These are phyloP conservation scores for Zonotrichia leucophrys DNA, from an alignment of 2,113 vertebrate genomes.

Conservation along the genomic window DNA sequence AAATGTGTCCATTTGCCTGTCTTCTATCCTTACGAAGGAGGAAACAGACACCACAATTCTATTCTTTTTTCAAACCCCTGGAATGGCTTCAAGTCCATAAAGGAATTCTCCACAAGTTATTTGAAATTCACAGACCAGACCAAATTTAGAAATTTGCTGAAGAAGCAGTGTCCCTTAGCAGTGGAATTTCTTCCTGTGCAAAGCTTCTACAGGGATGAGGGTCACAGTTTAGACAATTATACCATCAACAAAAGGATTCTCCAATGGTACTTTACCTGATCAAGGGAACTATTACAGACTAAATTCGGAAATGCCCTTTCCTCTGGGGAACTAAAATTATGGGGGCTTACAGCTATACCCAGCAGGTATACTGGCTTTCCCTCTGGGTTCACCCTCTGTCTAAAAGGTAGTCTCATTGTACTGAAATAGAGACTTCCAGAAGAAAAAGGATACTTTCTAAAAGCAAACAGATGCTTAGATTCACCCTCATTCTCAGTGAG, in stretches of 20 bases:
- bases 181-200: neutral
- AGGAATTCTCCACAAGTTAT: neutral
- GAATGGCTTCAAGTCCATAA: slow-evolving; percentile 33
- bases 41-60: neutral
- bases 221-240: neutral
- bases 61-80: neutral
- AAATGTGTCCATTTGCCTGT: slow-evolving; percentile 41
- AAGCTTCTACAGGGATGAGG: neutral
- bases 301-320: neutral
- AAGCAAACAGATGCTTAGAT: neutral
- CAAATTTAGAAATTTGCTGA: neutral
- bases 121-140: neutral
- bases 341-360: neutral
- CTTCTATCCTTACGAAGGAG: neutral
- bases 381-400: neutral
- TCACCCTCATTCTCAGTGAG: neutral
- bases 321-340: neutral
- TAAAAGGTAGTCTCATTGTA: neutral
- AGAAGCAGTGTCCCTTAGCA: neutral
- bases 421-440: neutral
- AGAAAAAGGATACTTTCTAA: neutral
- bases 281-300: neutral
- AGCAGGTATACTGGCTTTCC: neutral
- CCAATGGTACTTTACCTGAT: neutral
- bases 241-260: neutral